A percentile compares a stretch with the other conserved stretches of the same genome.
These are phyloP conservation scores for Netelia inedita DNA, from an alignment of 2,888 invertebrate genomes.

Conservation along the genomic window DNA sequence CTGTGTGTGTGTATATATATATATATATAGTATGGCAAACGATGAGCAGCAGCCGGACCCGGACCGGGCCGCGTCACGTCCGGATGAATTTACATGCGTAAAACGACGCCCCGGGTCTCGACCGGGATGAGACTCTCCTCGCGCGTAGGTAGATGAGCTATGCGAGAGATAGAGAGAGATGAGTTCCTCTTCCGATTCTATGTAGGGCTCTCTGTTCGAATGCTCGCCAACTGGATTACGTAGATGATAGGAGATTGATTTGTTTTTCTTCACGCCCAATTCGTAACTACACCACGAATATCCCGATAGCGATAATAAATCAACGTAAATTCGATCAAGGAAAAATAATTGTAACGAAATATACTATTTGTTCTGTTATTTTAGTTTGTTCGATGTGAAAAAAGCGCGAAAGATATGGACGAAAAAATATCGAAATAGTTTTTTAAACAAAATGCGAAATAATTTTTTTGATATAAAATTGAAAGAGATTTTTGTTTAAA, in stretches of 20 bases:
- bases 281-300: background rate
- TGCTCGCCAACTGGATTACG: slow-evolving; percentile 40
- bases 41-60: slow-evolving; percentile 70
- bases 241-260: slow-evolving; percentile 21
- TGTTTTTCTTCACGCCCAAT: slow-evolving; percentile 29
- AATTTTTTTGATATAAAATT: no score
- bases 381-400: background rate
- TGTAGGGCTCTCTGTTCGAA: slow-evolving; percentile 21
- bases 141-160: slow-evolving; percentile 69
- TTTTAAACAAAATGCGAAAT: no score
- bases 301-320: background rate
- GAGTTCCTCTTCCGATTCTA: slow-evolving; percentile 79
- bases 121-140: slow-evolving; percentile 69
- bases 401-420: no score
- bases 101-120: slow-evolving; percentile 76
- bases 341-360: background rate
- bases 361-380: background rate
- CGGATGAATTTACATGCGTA: slow-evolving; percentile 84
- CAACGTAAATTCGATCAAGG: background rate
- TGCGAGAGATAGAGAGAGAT: slow-evolving; percentile 51
- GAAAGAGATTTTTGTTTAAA: no score
- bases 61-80: slow-evolving; percentile 82
- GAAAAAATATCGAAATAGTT: no score
- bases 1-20: background rate
- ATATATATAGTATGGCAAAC: slow-evolving; percentile 32